Conservation (phyloP, 2,113 vertebrate species). For the Coptodon bakossiorum region DNA sequence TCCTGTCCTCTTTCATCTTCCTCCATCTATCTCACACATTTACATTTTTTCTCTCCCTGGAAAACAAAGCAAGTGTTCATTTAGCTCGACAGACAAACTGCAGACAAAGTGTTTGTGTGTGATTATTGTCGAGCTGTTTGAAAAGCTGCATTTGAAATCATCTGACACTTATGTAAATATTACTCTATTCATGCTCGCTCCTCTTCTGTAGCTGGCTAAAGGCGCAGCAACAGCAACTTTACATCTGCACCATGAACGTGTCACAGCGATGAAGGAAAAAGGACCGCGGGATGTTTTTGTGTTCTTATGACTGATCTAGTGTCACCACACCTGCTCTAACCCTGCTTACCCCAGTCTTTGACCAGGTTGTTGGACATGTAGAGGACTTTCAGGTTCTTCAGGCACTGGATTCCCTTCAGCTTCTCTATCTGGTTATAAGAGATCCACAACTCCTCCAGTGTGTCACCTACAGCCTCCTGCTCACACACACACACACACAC, state of each 20-base stretch:
- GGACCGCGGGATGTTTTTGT: neutral
- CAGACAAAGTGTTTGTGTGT: neutral
- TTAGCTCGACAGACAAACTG: neutral
- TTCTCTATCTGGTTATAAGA: conserved; percentile 97
- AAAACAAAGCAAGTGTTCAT: neutral
- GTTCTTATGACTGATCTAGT: neutral
- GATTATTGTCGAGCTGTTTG: neutral
- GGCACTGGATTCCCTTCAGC: conserved; percentile 86
- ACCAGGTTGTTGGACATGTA: conserved; percentile 98
- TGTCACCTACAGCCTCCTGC: conserved; percentile 90
- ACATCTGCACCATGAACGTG: accelerated
- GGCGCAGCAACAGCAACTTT: accelerated
- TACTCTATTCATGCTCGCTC: neutral
- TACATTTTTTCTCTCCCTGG: neutral
- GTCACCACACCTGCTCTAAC: neutral
- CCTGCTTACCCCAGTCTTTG: conserved; percentile 86
- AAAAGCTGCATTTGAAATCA: neutral
- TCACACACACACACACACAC: neutral
- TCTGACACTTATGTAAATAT: neutral
- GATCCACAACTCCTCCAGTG: conserved; percentile 92
- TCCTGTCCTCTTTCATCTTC: neutral
- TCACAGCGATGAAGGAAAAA: neutral
- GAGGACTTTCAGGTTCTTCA: conserved; percentile 90
- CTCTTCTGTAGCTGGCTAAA: neutral
- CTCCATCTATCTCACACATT: neutral